Base-by-base conservation (phyloP, 2,113 vertebrate species). In the Microtus montanus region DNA sequence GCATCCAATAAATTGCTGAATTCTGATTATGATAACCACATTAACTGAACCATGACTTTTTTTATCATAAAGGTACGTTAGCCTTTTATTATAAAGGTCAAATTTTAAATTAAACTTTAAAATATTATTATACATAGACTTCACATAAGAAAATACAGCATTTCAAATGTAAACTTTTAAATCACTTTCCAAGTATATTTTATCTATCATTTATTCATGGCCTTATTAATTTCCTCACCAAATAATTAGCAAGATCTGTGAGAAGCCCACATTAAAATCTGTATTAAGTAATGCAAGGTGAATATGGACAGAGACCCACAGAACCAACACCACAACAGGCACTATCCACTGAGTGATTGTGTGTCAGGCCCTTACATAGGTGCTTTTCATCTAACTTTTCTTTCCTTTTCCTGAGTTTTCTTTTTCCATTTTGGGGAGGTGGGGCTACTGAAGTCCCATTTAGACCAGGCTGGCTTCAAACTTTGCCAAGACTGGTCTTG, bases 71-170 rank as follows among this genome's bases (percentile, higher is more conserved):
- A 91, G 49, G 44, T 89, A 47, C 22, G 41, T 61, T 61, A 82
- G 22, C 22, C 54, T 78, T 93, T 83, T 87, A 90, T 26, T 70
- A 26, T 78, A 63, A 94, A 91, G 49, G 35, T 91, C 63, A 92
- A 93, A 87, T 89, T 38, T 93, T 74, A 95, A 95, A 11, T 92
- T 94, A 84, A 89, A 91, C 20, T 90, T 95, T 84, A 70, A 86
- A 77, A 58, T 70, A 28, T 3, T 83, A 19, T 3, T 79, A 19
- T 78, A 82, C 2, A 12, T 28, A 91, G 73, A 35, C 22, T 91
- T 96, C 63, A 28, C 38, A 52, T 87, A 20, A 87, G 61, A 96
- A 92, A 91, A 88, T n/a, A 44, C 14, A 91, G 79, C 26, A 77
- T 35, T 35, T 75, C n/a, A 83, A 75, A 87, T 94, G 10, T 64